Evolutionary conservation across 2,797 vertebrate genomes (phyloP).

Genomic region (Tadarida brasiliensis): DNA sequence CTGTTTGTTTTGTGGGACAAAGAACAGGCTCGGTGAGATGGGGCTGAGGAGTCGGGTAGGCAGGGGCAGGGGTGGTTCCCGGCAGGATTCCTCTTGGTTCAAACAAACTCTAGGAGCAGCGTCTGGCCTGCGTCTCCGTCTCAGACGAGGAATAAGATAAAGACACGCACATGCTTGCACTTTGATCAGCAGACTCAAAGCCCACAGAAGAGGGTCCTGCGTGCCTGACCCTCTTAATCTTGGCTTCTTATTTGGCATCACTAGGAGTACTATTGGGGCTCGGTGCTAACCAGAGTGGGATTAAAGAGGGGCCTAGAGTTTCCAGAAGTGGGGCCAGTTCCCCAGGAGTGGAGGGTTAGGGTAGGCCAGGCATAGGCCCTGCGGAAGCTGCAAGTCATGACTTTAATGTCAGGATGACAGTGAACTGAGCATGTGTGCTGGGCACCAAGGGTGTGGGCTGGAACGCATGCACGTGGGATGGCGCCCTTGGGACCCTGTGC

Average conservation of each 20-base stretch:
- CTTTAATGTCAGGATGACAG: neutral
- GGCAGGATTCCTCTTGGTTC: neutral
- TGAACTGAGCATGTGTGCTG: fast-evolving
- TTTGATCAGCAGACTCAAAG: neutral
- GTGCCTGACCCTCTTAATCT: neutral
- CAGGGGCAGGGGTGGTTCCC: neutral
- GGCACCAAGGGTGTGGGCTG: neutral
- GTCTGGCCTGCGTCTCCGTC: neutral
- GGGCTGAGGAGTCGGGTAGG: neutral
- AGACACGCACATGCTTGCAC: neutral
- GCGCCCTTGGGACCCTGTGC: fast-evolving
- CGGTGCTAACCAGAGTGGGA: neutral
- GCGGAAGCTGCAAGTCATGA: neutral
- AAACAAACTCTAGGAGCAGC: neutral
- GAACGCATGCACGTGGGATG: fast-evolving
- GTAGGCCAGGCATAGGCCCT: neutral
- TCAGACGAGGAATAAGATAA: neutral
- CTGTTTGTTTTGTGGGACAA: conserved; percentile 77
- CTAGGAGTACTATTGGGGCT: neutral
- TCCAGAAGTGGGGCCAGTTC: neutral
- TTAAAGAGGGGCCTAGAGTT: neutral
- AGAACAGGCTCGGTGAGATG: conserved; percentile 67
- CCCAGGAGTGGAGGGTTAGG: neutral
- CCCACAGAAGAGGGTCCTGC: neutral
- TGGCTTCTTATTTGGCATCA: neutral